Conservation (phyloP, 2,888 invertebrate species). For the Drosophila emarginata region DNA sequence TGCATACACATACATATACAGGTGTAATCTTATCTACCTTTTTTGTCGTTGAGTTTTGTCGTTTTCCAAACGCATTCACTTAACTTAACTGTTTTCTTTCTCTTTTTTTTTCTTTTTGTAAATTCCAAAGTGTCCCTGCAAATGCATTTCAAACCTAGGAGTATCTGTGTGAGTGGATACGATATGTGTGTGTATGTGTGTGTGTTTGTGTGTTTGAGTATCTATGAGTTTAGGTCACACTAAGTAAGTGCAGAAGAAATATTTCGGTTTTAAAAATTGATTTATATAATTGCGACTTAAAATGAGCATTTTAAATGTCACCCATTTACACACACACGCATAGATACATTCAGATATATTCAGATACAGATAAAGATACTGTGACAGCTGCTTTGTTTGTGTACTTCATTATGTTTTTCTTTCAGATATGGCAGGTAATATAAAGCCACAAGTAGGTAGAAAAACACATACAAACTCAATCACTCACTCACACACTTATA, state of each 20-base stretch:
- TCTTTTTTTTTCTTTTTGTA: slow-evolving; percentile 23
- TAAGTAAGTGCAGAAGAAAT: slow-evolving; percentile 30
- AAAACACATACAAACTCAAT: slow-evolving; percentile 28
- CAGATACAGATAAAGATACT: slow-evolving; percentile 5
- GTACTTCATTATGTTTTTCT: slow-evolving; percentile 38
- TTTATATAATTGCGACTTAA: slow-evolving; percentile 67
- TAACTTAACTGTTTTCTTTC: slow-evolving; percentile 48
- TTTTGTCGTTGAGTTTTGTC: slow-evolving; percentile 16
- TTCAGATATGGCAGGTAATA: slow-evolving; percentile 55
- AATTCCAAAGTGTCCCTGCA: slow-evolving; percentile 20
- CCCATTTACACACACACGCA: slow-evolving; percentile 31
- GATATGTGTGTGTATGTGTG: slow-evolving; percentile 3
- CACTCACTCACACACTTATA: slow-evolving; percentile 27
- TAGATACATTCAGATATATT: slow-evolving; percentile 2
- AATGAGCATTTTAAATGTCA: slow-evolving; percentile 69
- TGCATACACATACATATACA: slow-evolving; percentile 38
- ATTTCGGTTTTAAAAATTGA: slow-evolving; percentile 31
- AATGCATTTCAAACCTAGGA: slow-evolving; percentile 34
- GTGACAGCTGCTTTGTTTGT: slow-evolving; percentile 44
- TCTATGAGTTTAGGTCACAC: slow-evolving; percentile 43
- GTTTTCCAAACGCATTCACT: slow-evolving; percentile 39
- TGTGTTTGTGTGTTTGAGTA: slow-evolving; percentile 21
- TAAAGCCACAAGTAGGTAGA: slow-evolving; percentile 66
- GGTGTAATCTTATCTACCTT: slow-evolving; percentile 65
- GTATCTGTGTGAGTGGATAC: neutral